Evolutionary conservation across 2,888 invertebrate species (phyloP).

Genomic region (Hipparchia sbordonii): DNA sequence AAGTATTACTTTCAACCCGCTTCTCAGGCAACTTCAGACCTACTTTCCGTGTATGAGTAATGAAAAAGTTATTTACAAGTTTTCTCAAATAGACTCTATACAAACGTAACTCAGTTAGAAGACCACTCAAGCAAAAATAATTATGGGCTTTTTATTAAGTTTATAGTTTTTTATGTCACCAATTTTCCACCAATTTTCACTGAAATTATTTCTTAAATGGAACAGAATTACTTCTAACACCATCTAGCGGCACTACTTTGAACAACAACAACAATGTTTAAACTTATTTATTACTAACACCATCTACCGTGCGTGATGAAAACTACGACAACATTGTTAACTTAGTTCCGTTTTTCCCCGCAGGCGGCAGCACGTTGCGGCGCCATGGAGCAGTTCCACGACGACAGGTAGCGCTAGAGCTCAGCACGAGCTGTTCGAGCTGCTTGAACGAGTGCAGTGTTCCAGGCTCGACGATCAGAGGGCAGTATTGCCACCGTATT

Average conservation of each 20-base stretch:
- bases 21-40: too few species aligned
- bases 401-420: conserved; percentile 81
- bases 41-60: too few species aligned
- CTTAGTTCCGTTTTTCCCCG: conserved; percentile 50
- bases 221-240: neutral
- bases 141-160: too few species aligned
- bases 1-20: too few species aligned
- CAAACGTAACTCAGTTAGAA: too few species aligned
- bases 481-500: conserved; percentile 96
- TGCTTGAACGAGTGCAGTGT: conserved; percentile 96
- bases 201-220: too few species aligned
- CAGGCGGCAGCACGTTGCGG: conserved; percentile 87
- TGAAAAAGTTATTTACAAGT: too few species aligned
- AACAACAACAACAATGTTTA: neutral
- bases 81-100: too few species aligned
- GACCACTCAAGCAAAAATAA: too few species aligned
- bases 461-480: conserved; percentile 98
- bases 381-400: conserved; percentile 81
- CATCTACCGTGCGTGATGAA: conserved; percentile 44
- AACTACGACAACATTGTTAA: conserved; percentile 24
- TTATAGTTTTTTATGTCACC: too few species aligned
- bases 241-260: neutral
- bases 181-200: too few species aligned
- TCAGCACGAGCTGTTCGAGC: conserved; percentile 93
- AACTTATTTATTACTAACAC: conserved; percentile 37